Base-by-base conservation (phyloP, 1,140 invertebrate genomes). In the Spodoptera frugiperda region DNA sequence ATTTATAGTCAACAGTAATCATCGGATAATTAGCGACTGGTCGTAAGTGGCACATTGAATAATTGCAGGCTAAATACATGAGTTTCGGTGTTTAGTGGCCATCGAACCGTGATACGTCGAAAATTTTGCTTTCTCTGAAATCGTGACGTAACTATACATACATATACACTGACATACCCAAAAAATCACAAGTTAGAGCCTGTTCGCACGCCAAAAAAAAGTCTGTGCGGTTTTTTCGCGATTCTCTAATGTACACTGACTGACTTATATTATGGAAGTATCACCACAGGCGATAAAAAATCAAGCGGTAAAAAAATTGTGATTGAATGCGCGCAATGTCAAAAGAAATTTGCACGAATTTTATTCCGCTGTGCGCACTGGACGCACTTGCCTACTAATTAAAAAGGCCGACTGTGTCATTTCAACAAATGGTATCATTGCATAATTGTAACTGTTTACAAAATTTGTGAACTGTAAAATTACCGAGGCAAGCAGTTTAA, bases 71-170 rank as follows among this genome's bases (percentile, higher is more conserved):
- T 51, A 39, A 65, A 65, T 21, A 19, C 44, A 53, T 25, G 48
- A 65, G 71, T 73, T 54, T 65, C 46, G 30, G 12, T 30, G 46
- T 65, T 75, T 75, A 75, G 72, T 21, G 59, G 39, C 12, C 48
- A 53, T 49, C 25, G 48, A 15, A 75, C 48, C 72, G 57, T 65
- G 17, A 44, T 21, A n/a, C 15, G 33, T 57, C 53, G 15, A 30
- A 14, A 70, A 53, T 39, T 53, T n/a, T 75, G 57, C 78, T 79
- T 79, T 79, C 78, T 76, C 72, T 68, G 57, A 79, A 76, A 78
- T 59, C 25, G 67, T 79, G 68, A 80, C 46, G 79, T 70, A 71
- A 81, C 15, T 51, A 39, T 39, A 6, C 6, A 39, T 8, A 0
- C 8, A 39, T 1, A 1, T 9, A 39, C 33, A 19, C 44, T 49